Evolutionary conservation across 2,797 vertebrate species (phyloP).

Genomic region (Sternarchorhynchus goeldii): DNA sequence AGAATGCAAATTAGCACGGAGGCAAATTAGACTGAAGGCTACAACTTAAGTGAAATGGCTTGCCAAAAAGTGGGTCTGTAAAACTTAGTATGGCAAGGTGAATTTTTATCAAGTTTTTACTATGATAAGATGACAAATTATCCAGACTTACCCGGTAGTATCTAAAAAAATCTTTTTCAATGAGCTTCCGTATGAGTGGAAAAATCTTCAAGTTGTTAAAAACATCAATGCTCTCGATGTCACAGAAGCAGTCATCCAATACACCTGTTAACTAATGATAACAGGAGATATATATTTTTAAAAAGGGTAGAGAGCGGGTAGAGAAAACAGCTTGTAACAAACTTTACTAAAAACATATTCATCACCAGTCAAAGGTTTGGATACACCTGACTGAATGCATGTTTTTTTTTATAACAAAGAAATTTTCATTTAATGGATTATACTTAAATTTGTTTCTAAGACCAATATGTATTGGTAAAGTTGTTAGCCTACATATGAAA

Average conservation of each 20-base stretch:
- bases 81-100: too few species aligned
- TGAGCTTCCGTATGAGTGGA: constrained; percentile 88
- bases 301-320: neutral
- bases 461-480: too few species aligned
- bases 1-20: constrained; percentile 1
- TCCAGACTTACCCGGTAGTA: constrained; percentile 88
- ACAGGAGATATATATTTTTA: neutral
- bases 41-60: neutral
- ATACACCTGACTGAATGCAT: too few species aligned
- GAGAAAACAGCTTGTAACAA: neutral
- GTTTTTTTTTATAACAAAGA: too few species aligned
- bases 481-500: too few species aligned
- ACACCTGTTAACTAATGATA: constrained; percentile 84
- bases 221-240: constrained; percentile 93
- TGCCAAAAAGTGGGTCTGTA: too few species aligned
- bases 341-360: too few species aligned
- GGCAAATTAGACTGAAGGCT: too few species aligned
- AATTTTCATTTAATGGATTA: too few species aligned
- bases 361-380: too few species aligned
- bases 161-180: constrained; percentile 91
- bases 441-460: too few species aligned
- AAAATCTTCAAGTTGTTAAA: constrained; percentile 97
- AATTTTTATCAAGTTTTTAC: too few species aligned
- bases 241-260: constrained; percentile 95
- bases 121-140: neutral